phyloP scores from a whole-genome alignment of 2,113 vertebrate genomes.

The Paramormyrops kingsleyae region DNA sequence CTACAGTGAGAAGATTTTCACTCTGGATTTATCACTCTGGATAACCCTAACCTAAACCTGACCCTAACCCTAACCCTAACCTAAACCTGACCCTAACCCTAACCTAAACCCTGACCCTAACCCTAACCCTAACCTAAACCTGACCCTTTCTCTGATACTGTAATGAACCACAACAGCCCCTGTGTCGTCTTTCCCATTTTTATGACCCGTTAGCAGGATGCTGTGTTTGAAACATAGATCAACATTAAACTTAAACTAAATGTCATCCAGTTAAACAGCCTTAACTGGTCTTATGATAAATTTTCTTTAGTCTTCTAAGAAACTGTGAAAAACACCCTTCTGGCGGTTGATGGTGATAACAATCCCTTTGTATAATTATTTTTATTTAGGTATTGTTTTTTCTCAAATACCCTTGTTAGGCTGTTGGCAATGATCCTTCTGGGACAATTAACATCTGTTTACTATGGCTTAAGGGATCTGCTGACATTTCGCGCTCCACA shows the following conservation, averaged over 20 bases:
- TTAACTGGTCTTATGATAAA: not conserved
- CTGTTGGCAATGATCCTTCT: not conserved
- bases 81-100: not conserved
- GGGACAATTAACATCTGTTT: slow-evolving; percentile 23
- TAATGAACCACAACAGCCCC: not conserved
- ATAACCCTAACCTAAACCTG: not conserved
- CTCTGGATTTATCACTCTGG: not conserved
- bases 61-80: not conserved
- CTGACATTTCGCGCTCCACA: slow-evolving; percentile 36
- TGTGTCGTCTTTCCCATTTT: not conserved
- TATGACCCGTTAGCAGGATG: not conserved
- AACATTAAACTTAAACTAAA: not conserved
- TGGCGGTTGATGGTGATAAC: not conserved
- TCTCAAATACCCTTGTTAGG: not conserved
- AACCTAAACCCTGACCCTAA: not conserved
- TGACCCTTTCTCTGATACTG: not conserved
- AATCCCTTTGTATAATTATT: not conserved
- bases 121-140: not conserved
- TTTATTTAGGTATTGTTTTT: slow-evolving; percentile 8
- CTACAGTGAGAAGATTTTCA: not conserved
- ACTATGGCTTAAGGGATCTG: slow-evolving; percentile 25
- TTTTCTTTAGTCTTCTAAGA: not conserved
- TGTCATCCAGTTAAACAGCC: not conserved
- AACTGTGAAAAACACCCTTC: not conserved
- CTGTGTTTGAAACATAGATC: not conserved